Evolutionary conservation across 2,888 invertebrate genomes (phyloP), one percentile per base, ranked within the genome.

Genomic region (Eupithecia insigniata): DNA sequence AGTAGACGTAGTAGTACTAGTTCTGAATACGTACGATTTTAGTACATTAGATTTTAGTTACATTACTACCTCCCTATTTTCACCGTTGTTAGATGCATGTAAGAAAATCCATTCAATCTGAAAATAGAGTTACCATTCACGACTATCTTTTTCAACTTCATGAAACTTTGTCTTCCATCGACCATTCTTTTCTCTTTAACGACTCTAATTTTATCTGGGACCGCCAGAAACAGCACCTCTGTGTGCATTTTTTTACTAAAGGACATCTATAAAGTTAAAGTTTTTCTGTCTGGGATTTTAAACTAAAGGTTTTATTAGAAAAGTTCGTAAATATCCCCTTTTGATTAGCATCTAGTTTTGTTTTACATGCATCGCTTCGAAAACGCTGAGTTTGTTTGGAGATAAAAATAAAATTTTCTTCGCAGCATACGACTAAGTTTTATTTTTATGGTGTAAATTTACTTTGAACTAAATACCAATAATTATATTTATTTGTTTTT

Each of bases 261-360:
- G 65, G 65, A 70, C 67, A 74, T 72, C 66, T 62, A 55, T 70
- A 68, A 67, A 70, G 26, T 60, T 55, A 70, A 74, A 74, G 64
- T 55, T 75, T 72, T 55, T 58, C 58, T 71, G 74, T 66, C 74
- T 76, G 60, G 65, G 61, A 58, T 61, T 73, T 72, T 51, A 71
- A 78, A 73, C 62, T 51, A 46, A n/a, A 70, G 71, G 46, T 77
- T 76, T 76, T 78, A 77, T 74, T 73, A 70, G 70, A 67, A 76
- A 78, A 78, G 61, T 78, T 78, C 28, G 39, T 36, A 67, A 73
- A 78, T 70, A 65, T 39, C 46, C 67, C 72, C 67, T 61, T 62
- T 73, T 76, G n/a, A 73, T 70, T 71, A 73, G 66, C 60, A 34
- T 55, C 60, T 65, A 76, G 51, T 72, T 75, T 70, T 55, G 36